These are phyloP conservation scores for Mohoua ochrocephala DNA, from an alignment of 2,113 vertebrate species.

Conservation along the genomic window DNA sequence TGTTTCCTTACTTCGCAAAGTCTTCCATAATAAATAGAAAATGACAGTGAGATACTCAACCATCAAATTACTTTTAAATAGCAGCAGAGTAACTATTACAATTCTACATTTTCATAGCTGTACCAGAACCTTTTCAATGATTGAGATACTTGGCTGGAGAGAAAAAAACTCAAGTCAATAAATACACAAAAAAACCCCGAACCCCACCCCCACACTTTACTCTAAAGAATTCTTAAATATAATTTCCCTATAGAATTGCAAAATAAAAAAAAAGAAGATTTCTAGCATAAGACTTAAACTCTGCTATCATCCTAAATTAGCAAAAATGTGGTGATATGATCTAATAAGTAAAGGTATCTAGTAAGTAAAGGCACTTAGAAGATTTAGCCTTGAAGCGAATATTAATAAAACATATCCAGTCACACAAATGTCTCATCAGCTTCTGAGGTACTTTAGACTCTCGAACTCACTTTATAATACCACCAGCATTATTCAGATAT, in stretches of 20 bases:
- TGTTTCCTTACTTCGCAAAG: not conserved
- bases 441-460: not conserved
- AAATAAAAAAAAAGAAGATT: not conserved
- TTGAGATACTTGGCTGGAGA: not conserved
- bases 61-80: not conserved
- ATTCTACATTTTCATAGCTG: not conserved
- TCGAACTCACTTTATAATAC: not conserved
- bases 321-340: not conserved
- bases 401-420: not conserved
- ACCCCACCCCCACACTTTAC: not conserved
- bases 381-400: not conserved
- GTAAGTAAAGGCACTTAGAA: not conserved
- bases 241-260: not conserved
- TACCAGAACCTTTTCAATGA: not conserved
- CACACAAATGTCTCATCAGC: not conserved
- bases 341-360: not conserved
- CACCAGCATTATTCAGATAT: not conserved
- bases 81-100: not conserved
- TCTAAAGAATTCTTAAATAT: not conserved
- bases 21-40: not conserved
- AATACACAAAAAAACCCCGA: not conserved
- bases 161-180: not conserved
- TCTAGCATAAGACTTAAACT: not conserved
- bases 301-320: not conserved
- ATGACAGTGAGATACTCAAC: not conserved